Evolutionary conservation across 2,113 vertebrate species (phyloP).

Genomic region (Solea senegalensis): DNA sequence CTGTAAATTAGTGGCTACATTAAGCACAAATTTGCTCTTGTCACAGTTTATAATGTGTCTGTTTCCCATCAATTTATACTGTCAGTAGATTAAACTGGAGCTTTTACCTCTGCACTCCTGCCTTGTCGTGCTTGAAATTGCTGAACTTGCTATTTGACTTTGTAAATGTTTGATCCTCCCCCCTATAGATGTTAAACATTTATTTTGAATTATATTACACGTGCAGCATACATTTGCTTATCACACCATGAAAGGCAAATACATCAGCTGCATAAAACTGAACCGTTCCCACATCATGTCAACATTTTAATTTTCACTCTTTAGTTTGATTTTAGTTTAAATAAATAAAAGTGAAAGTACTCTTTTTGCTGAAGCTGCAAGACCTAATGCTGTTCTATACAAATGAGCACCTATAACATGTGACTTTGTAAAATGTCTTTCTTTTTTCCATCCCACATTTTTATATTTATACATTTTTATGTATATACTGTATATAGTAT

Average conservation of each 20-base stretch:
- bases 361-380: too few species aligned
- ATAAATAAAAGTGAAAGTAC: too few species aligned
- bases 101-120: background rate
- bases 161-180: slow-evolving; percentile 45
- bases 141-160: background rate
- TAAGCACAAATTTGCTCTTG: too few species aligned
- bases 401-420: too few species aligned
- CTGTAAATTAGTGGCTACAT: too few species aligned
- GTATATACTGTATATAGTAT: too few species aligned
- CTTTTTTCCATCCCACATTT: too few species aligned
- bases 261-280: background rate
- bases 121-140: background rate
- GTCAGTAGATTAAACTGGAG: background rate
- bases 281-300: background rate
- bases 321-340: background rate
- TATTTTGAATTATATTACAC: slow-evolving; percentile 41
- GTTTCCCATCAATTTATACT: too few species aligned
- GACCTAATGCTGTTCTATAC: too few species aligned
- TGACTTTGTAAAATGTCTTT: too few species aligned
- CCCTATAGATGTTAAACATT: background rate
- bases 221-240: background rate
- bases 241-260: slow-evolving; percentile 27
- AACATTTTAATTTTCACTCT: background rate
- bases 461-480: too few species aligned
- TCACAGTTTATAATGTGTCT: too few species aligned